A percentile compares a stretch with the other conserved stretches of the same genome.
These are phyloP conservation scores for Drosophila leonis DNA, from an alignment of 2,888 invertebrate genomes.

Conservation along the genomic window DNA sequence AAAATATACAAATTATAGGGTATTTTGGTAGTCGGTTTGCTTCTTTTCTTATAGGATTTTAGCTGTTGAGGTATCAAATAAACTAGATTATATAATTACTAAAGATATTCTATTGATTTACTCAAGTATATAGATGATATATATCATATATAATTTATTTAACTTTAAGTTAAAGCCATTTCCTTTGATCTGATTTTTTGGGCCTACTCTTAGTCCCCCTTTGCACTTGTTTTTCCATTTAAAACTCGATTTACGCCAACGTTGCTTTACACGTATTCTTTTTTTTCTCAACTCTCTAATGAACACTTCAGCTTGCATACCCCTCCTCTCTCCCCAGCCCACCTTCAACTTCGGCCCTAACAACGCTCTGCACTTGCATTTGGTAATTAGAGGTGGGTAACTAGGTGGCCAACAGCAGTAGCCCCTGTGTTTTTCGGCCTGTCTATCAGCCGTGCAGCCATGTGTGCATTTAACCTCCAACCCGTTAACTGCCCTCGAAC, in stretches of 20 bases:
- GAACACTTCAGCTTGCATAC: constrained; percentile 43
- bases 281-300: constrained; percentile 41
- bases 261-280: not conserved
- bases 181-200: not conserved
- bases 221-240: constrained; percentile 14
- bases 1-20: too few species aligned
- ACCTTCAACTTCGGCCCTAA: not conserved
- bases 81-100: not conserved
- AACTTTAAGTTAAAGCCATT: too few species aligned
- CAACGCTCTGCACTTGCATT: constrained; percentile 64
- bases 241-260: constrained; percentile 13
- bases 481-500: constrained; percentile 13
- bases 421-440: constrained; percentile 17
- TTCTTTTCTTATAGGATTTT: too few species aligned
- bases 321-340: too few species aligned
- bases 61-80: not conserved
- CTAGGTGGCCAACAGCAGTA: constrained; percentile 64
- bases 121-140: not conserved
- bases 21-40: too few species aligned
- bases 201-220: not conserved
- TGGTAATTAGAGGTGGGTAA: constrained; percentile 74
- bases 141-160: too few species aligned
- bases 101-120: not conserved
- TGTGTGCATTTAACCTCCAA: constrained; percentile 74
- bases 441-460: constrained; percentile 74